Conservation (phyloP, 2,888 invertebrate species). For the Pedicia rivosa region DNA sequence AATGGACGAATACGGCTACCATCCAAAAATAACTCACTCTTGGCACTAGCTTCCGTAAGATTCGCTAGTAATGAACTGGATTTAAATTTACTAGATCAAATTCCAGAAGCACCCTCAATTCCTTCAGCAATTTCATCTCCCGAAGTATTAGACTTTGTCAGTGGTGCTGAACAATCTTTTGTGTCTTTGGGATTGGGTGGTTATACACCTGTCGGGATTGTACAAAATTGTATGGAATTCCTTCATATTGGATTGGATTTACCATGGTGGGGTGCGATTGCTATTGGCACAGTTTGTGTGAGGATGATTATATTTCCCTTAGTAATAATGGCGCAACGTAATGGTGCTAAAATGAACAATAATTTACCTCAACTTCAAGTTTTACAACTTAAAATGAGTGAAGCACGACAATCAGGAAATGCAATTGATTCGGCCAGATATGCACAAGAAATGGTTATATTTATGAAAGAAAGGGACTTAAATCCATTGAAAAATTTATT, state of each 20-base stretch:
- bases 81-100: background rate
- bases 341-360: constrained; percentile 66
- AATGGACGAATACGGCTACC: too few relatives aligned
- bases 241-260: constrained; percentile 64
- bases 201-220: constrained; percentile 65
- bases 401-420: constrained; percentile 75
- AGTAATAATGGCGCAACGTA: constrained; percentile 66
- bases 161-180: constrained; percentile 59
- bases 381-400: constrained; percentile 69
- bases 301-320: constrained; percentile 69
- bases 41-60: constrained; percentile 1
- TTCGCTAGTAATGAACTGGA: constrained; percentile 10
- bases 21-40: background rate
- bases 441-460: constrained; percentile 60
- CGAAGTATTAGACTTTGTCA: constrained; percentile 19
- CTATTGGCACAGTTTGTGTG: constrained; percentile 61
- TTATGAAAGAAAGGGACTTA: constrained; percentile 67
- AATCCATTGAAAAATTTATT: constrained; percentile 67
- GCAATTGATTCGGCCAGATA: constrained; percentile 57
- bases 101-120: background rate
- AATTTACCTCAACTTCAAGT: constrained; percentile 71
- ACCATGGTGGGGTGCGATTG: constrained; percentile 90
- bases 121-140: background rate
- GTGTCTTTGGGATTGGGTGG: constrained; percentile 69
- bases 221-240: constrained; percentile 67